Conservation (phyloP, 2,797 vertebrate species). For the Craterocephalus amniculus region DNA sequence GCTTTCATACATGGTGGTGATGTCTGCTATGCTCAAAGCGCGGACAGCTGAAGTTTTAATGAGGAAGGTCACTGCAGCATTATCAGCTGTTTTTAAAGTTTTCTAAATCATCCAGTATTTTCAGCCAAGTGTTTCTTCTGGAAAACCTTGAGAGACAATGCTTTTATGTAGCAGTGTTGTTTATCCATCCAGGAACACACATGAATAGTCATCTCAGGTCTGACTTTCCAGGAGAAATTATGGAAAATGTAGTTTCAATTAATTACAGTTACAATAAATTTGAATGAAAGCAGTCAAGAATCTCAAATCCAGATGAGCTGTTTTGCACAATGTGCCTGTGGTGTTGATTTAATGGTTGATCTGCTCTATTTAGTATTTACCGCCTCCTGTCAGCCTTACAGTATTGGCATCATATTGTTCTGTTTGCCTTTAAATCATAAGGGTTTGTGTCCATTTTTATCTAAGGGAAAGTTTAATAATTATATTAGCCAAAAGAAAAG, state of each 20-base stretch:
- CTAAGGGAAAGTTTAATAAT: no score
- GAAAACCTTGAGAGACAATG: not conserved
- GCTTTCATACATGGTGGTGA: not conserved
- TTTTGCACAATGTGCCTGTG: not conserved
- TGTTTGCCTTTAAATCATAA: no score
- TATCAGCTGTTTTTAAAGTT: not conserved
- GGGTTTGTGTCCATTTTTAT: no score
- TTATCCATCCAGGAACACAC: conserved; percentile 3
- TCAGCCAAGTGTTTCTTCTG: not conserved
- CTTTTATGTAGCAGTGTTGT: not conserved
- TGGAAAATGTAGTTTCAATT: not conserved
- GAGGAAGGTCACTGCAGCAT: not conserved
- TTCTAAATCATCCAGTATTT: no score
- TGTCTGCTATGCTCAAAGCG: not conserved
- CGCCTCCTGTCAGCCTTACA: no score
- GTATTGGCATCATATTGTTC: no score
- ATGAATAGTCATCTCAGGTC: not conserved
- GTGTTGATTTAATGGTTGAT: conserved; percentile 32
- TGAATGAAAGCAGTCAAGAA: not conserved
- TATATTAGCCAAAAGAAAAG: no score
- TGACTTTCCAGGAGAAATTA: not conserved
- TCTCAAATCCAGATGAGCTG: conserved; percentile 1
- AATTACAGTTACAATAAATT: no score
- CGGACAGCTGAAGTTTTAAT: not conserved
- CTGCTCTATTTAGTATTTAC: no score